Conservation (phyloP, 2,113 vertebrate genomes). For the Brachionichthys hirsutus region DNA sequence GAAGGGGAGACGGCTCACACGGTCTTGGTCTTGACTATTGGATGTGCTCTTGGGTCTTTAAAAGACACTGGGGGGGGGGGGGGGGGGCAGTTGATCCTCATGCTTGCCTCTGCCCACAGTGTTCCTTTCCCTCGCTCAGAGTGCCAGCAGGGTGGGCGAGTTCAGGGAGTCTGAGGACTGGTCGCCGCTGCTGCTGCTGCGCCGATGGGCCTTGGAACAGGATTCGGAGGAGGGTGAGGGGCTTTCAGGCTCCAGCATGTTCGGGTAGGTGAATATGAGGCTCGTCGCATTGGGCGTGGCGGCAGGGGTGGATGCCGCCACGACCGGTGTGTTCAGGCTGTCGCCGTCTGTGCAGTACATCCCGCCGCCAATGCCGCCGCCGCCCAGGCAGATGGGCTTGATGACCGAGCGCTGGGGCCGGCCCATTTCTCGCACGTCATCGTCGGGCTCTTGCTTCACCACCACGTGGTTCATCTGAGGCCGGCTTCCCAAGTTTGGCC, state of each 20-base stretch:
- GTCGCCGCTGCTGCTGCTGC: constrained; percentile 99
- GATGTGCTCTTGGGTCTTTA: constrained; percentile 55
- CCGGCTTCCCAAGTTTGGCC: constrained; percentile 58
- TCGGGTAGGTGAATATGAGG: constrained; percentile 98
- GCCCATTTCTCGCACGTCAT: constrained; percentile 74
- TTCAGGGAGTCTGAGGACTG: constrained; percentile 99
- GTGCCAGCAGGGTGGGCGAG: constrained; percentile 95
- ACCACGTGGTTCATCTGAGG: constrained; percentile 77
- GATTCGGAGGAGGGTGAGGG: constrained; percentile 95
- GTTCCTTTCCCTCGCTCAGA: constrained; percentile 79
- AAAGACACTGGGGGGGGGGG: constrained; percentile 31
- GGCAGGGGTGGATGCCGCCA: constrained; percentile 93
- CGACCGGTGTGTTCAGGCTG: constrained; percentile 96
- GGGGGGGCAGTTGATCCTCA: constrained; percentile 18
- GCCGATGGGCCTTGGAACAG: constrained; percentile 97
- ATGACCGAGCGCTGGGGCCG: constrained; percentile 94
- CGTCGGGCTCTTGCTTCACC: constrained; percentile 93
- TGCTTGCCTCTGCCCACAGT: constrained; percentile 54
- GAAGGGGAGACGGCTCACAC: constrained; percentile 51
- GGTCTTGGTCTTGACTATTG: constrained; percentile 63
- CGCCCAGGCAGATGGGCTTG: constrained; percentile 95
- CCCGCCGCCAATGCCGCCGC: constrained; percentile 78
- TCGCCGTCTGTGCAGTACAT: constrained; percentile 90
- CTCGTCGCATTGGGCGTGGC: constrained; percentile 90
- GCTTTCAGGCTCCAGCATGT: constrained; percentile 93